Conservation (phyloP, 2,797 vertebrate species). For the Gastrophryne carolinensis region DNA sequence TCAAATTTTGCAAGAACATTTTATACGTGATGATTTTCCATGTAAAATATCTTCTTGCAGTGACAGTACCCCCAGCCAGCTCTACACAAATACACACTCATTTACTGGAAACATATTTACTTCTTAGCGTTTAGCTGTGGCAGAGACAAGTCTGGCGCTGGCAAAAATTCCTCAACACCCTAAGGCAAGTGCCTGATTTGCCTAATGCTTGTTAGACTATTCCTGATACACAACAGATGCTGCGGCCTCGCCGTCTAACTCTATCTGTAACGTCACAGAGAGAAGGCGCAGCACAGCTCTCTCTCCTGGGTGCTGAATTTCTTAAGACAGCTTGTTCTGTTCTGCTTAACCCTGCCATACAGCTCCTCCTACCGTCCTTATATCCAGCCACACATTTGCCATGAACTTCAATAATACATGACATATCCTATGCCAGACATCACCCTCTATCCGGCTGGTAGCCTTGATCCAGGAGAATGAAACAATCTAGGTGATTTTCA, state of each 20-base stretch:
- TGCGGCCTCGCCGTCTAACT: not conserved
- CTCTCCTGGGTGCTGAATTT: slow-evolving; percentile 35
- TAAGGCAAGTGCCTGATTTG: slow-evolving; percentile 16
- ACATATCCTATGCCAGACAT: not conserved
- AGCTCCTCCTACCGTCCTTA: slow-evolving; percentile 25
- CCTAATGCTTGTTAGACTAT: slow-evolving; percentile 31
- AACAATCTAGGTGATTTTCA: slow-evolving; percentile 24
- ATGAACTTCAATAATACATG: slow-evolving; percentile 28
- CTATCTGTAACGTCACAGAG: not conserved
- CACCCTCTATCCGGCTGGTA: not conserved
- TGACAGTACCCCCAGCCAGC: not conserved
- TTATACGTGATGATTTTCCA: too few species aligned
- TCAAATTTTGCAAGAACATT: too few species aligned
- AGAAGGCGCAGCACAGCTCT: slow-evolving; percentile 1
- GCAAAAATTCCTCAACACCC: slow-evolving; percentile 12
- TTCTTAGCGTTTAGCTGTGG: slow-evolving; percentile 21
- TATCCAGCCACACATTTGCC: not conserved
- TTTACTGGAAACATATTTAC: slow-evolving; percentile 39
- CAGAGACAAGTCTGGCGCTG: slow-evolving; percentile 8
- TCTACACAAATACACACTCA: not conserved
- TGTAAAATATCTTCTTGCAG: not conserved
- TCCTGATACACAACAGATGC: slow-evolving; percentile 40
- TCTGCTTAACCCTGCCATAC: slow-evolving; percentile 15
- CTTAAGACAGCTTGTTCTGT: not conserved
- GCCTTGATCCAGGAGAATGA: slow-evolving; percentile 31